Base-by-base conservation (phyloP, 2,888 invertebrate genomes). In the Eristalis tenax region DNA sequence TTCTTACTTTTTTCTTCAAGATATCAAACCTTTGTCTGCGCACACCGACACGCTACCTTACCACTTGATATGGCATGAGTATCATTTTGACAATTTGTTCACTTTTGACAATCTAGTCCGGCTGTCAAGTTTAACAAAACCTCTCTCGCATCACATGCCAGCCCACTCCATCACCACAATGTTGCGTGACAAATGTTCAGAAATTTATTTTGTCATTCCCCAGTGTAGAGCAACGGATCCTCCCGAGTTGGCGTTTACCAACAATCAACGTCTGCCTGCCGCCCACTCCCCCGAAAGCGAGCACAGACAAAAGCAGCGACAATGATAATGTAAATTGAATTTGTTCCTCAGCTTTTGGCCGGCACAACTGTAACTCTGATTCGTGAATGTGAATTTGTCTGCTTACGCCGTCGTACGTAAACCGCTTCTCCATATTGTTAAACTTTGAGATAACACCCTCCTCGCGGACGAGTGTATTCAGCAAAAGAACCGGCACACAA, bases 291-390 rank as follows among this genome's bases (percentile, higher is more conserved):
- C 18, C 8, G 18, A 50, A 4, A 50, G 40, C 13, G 13, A 13
- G 5, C 68, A 18, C 22, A 22, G 43, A 22, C 61, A 18, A 50
- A 50, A 6, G n/a, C 18, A 18, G 56, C 71, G 59, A 63, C 74
- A 74, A 78, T 70, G 83, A 78, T 74, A 74, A 79, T 78, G 78
- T 79, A 50, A 86, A 78, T 83, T 70, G 70, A 83, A 75, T 86
- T 78, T 70, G 74, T 78, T 18, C 64, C 83, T 78, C 43, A 64
- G 73, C 8, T 74, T 86, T 86, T 83, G 66, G 28, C 70, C 75
- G 69, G 75, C 65, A 64, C 64, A 73, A 77, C 73, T 68, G 68
- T 73, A 70, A 69, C 69, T 56, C 82, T 78, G 85, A 82, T 82
- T 83, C 70, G 18, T 40, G 76, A 76, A 74, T 78, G 23, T 71